These are phyloP conservation scores for Epizoanthus rinbou DNA, from an alignment of 92 coral and sea anemone species.

Conservation along the genomic window DNA sequence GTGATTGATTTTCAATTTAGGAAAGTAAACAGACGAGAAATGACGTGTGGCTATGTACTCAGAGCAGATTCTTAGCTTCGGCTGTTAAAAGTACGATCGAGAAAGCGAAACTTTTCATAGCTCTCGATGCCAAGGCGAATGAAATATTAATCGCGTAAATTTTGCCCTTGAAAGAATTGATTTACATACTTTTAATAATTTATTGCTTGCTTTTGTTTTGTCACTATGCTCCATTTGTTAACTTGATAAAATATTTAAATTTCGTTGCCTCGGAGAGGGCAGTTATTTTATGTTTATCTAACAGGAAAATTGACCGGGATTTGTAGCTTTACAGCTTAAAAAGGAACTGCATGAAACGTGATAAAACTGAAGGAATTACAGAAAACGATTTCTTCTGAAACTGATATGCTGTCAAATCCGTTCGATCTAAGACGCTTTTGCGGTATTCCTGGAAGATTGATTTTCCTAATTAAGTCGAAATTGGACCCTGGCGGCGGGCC, in stretches of 20 bases:
- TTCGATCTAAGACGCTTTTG: conserved; percentile 32
- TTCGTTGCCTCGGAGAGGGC: conserved; percentile 82
- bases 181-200: conserved; percentile 92
- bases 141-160: conserved; percentile 91
- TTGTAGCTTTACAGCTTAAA: conserved; percentile 31
- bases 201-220: conserved; percentile 70
- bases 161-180: conserved; percentile 86
- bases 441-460: conserved; percentile 40
- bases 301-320: conserved; percentile 62
- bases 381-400: not conserved
- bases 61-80: conserved; percentile 31
- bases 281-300: conserved; percentile 75
- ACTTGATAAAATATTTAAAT: conserved; percentile 95
- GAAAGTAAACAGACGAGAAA: conserved; percentile 31
- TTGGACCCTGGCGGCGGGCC: conserved; percentile 58
- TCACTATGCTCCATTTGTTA: conserved; percentile 87
- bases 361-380: not conserved
- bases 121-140: conserved; percentile 71
- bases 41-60: not conserved
- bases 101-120: conserved; percentile 49
- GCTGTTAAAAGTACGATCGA: conserved; percentile 46
- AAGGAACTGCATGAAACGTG: conserved; percentile 15
- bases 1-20: conserved; percentile 39
- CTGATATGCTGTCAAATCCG: not conserved
- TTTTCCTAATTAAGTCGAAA: conserved; percentile 65